A percentile compares a stretch with the other conserved stretches of the same genome.
These are phyloP conservation scores for Pelmatolapia mariae DNA, from an alignment of 2,113 vertebrate species.

Conservation along the genomic window DNA sequence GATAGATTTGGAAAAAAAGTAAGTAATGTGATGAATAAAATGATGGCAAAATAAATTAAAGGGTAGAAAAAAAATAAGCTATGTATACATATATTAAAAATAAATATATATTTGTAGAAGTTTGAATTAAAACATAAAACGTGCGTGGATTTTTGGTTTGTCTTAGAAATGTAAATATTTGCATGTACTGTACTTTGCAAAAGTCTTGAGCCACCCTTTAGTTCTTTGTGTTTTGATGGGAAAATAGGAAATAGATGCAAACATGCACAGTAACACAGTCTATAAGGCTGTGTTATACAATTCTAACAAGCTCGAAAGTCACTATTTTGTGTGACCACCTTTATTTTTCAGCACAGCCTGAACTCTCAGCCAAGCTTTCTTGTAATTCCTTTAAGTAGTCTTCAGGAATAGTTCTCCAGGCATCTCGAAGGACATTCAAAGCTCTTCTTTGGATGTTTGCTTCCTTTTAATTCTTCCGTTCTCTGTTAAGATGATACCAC, in stretches of 20 bases:
- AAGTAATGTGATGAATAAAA: not conserved
- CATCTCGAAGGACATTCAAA: fast-evolving
- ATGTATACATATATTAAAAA: not conserved
- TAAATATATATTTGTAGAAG: not conserved
- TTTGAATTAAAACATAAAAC: not conserved
- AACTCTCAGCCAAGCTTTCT: not conserved
- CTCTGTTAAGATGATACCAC: fast-evolving
- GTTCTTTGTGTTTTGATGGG: not conserved
- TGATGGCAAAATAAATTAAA: not conserved
- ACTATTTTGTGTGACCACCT: not conserved
- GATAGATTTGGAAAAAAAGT: not conserved
- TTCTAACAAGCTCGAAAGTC: not conserved
- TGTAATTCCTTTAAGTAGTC: not conserved
- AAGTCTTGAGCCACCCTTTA: not conserved
- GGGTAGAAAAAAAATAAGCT: not conserved
- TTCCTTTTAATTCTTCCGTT: not conserved
- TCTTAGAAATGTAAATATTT: not conserved
- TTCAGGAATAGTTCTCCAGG: not conserved
- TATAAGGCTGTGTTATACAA: not conserved
- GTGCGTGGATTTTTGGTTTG: not conserved
- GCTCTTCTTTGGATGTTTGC: not conserved
- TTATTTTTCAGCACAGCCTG: not conserved
- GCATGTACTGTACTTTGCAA: not conserved
- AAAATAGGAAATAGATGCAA: not conserved
- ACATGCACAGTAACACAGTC: not conserved